A percentile compares a stretch with the other conserved stretches of the same genome.
Evolutionary conservation across 2,113 vertebrate genomes (phyloP).

Genomic region (Ptilorrhoa leucosticta): DNA sequence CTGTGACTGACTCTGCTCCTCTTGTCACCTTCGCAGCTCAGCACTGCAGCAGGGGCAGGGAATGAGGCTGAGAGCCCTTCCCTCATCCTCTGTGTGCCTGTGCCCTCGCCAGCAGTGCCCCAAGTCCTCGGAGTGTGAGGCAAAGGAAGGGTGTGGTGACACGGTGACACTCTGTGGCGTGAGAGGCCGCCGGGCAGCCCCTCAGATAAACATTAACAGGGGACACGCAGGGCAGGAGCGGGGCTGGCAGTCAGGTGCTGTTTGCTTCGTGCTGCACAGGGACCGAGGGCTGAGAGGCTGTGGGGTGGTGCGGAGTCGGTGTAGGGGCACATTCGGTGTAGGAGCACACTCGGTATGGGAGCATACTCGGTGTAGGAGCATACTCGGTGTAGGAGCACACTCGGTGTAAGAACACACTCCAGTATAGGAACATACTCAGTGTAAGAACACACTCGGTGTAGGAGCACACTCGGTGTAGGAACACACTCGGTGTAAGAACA

Average conservation of each 20-base stretch:
- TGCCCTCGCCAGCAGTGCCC: neutral
- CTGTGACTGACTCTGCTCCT: neutral
- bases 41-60: neutral
- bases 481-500: neutral
- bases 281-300: neutral
- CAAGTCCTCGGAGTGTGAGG: fast-evolving
- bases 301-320: fast-evolving
- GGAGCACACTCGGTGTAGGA: neutral
- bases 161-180: neutral
- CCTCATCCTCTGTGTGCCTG: neutral
- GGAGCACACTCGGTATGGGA: fast-evolving
- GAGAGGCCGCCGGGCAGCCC: neutral
- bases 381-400: neutral
- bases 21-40: neutral
- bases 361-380: neutral
- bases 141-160: neutral
- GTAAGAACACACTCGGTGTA: fast-evolving
- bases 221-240: fast-evolving
- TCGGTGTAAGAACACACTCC: neutral
- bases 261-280: neutral
- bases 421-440: neutral
- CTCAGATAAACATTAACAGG: constrained; percentile 5
- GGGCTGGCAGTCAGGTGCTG: neutral
- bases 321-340: fast-evolving
- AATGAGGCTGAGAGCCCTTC: neutral